Conservation (phyloP, 1,140 invertebrate species). For the Dendroctonus valens region DNA sequence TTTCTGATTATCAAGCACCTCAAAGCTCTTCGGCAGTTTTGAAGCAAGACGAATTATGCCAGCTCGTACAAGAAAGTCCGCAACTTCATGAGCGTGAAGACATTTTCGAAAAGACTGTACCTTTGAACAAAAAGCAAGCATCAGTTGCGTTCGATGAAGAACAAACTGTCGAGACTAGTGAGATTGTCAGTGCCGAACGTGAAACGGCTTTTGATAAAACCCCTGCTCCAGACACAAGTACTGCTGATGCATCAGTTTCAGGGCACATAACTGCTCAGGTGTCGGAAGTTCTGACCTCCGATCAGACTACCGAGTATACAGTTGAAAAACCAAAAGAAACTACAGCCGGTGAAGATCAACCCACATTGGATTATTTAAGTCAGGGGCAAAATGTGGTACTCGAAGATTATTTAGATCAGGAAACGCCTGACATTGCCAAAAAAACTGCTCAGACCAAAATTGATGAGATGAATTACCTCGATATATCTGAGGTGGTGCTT, state of each 20-base stretch:
- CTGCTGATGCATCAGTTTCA: constrained; percentile 43
- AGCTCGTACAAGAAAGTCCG: constrained; percentile 41
- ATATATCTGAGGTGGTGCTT: constrained; percentile 51
- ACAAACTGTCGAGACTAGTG: constrained; percentile 43
- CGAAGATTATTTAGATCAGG: constrained; percentile 43
- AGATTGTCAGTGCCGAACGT: constrained; percentile 46
- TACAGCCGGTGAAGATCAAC: constrained; percentile 36
- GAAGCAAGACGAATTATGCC: constrained; percentile 42
- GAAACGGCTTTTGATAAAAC: constrained; percentile 44
- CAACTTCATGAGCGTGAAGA: constrained; percentile 49
- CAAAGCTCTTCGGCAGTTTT: constrained; percentile 36
- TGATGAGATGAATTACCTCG: constrained; percentile 52
- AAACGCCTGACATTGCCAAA: constrained; percentile 39
- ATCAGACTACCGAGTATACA: constrained; percentile 32
- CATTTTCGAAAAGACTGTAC: constrained; percentile 25
- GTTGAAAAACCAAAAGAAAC: constrained; percentile 34
- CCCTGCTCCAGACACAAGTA: constrained; percentile 42
- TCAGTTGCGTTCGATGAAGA: constrained; percentile 45
- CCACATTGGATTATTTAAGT: constrained; percentile 37
- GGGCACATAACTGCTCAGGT: constrained; percentile 49
- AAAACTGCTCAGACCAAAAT: constrained; percentile 51
- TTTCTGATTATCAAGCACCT: constrained; percentile 37
- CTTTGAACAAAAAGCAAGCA: constrained; percentile 41
- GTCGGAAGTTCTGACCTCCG: constrained; percentile 48
- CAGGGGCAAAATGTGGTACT: constrained; percentile 37